These are phyloP conservation scores for Myathropa florea DNA, from an alignment of 2,888 invertebrate species.

Conservation along the genomic window DNA sequence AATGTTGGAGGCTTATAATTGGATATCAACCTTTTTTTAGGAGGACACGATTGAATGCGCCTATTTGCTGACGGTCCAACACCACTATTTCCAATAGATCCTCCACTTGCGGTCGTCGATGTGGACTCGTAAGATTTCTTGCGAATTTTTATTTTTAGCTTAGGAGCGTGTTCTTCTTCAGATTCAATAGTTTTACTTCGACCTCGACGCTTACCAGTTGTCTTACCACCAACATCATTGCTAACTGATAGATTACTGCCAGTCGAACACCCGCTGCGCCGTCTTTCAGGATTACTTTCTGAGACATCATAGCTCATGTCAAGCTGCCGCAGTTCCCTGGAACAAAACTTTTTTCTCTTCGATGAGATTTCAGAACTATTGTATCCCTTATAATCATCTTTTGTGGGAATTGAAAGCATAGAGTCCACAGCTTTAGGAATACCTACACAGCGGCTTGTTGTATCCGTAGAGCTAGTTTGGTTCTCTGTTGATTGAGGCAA, in stretches of 20 bases:
- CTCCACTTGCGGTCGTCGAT: constrained; percentile 68
- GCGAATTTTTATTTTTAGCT: constrained; percentile 90
- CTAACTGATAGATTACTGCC: constrained; percentile 75
- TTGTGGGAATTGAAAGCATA: constrained; percentile 90
- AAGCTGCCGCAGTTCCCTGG: constrained; percentile 84
- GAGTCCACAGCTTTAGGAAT: constrained; percentile 95
- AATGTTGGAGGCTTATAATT: constrained; percentile 85
- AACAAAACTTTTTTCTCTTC: constrained; percentile 83
- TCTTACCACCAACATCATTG: constrained; percentile 75
- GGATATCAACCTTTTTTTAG: constrained; percentile 87
- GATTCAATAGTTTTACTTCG: constrained; percentile 79
- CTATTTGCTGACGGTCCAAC: constrained; percentile 77
- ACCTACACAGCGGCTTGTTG: constrained; percentile 80
- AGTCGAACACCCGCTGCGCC: constrained; percentile 82
- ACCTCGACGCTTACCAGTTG: constrained; percentile 78
- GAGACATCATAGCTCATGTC: constrained; percentile 83
- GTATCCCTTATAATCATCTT: constrained; percentile 89
- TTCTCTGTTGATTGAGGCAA: constrained; percentile 81
- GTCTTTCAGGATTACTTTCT: constrained; percentile 81
- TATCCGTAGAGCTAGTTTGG: constrained; percentile 75
- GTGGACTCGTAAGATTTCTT: constrained; percentile 81
- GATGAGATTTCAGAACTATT: constrained; percentile 82
- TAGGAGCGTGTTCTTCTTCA: constrained; percentile 81
- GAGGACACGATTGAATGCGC: constrained; percentile 85
- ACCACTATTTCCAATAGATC: constrained; percentile 73